phyloP scores from a whole-genome alignment of 2,888 invertebrate species.

The Caenorhabditis zanzibari region DNA sequence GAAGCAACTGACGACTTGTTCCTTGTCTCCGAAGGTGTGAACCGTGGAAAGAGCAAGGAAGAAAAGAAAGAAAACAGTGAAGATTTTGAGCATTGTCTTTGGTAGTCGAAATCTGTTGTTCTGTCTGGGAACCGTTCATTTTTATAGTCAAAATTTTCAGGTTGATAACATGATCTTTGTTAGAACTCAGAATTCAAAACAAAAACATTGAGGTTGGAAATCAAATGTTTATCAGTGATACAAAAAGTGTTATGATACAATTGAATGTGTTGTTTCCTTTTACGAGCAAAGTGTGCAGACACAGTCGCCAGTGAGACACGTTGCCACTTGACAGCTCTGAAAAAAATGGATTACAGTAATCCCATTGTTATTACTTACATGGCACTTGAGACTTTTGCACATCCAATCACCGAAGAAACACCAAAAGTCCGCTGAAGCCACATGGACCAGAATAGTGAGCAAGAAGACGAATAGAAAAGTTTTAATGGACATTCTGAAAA shows the following conservation, averaged over 20 bases:
- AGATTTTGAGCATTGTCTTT: background rate
- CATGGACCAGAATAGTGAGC: conserved; percentile 12
- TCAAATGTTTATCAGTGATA: background rate
- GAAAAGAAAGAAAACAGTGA: background rate
- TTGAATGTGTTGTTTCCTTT: background rate
- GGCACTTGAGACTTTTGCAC: conserved; percentile 56
- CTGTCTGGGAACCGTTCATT: background rate
- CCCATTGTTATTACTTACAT: conserved; percentile 32
- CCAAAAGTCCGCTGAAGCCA: conserved; percentile 62
- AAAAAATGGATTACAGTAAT: conserved; percentile 2
- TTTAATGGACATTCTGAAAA: conserved; percentile 22
- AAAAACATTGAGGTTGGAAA: too few species aligned
- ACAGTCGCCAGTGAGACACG: conserved; percentile 63
- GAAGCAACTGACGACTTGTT: background rate
- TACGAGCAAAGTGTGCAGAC: conserved; percentile 62
- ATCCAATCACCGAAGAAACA: conserved; percentile 65
- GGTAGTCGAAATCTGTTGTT: background rate
- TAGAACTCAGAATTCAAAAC: too few species aligned
- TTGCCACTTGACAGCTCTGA: conserved; percentile 63
- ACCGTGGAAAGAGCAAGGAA: background rate
- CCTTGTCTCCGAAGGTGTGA: background rate
- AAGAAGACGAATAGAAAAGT: conserved; percentile 20
- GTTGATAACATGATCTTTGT: too few species aligned
- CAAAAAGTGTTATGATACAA: background rate
- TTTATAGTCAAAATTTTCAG: background rate